Conservation (phyloP, 2,113 vertebrate species). For the Lophius piscatorius region DNA sequence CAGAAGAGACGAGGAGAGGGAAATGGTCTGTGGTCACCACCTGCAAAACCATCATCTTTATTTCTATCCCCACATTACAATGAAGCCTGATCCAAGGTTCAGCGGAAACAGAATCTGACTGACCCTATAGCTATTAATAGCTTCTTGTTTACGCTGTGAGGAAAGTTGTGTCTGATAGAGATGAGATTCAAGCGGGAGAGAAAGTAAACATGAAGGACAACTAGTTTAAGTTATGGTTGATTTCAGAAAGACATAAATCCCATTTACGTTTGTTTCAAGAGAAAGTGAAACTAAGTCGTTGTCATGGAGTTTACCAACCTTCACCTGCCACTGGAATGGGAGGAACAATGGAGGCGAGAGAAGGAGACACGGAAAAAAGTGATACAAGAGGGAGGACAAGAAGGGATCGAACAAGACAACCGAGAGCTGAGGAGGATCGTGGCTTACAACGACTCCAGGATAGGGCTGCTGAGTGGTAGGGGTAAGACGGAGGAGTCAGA, state of each 20-base stretch:
- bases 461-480: constrained; percentile 47
- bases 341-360: constrained; percentile 76
- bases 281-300: background rate
- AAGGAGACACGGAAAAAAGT: constrained; percentile 70
- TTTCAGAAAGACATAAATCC: background rate
- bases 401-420: constrained; percentile 65
- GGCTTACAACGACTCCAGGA: constrained; percentile 73
- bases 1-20: no score
- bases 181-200: background rate
- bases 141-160: constrained; percentile 53
- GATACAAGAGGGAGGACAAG: constrained; percentile 69
- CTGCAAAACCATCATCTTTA: no score
- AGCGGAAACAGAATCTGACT: constrained; percentile 48
- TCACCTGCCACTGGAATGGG: constrained; percentile 72
- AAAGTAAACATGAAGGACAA: background rate
- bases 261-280: background rate
- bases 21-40: no score
- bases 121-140: constrained; percentile 67
- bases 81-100: no score
- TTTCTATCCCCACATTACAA: no score
- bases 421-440: constrained; percentile 68
- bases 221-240: no score
- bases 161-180: constrained; percentile 12
- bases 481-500: constrained; percentile 1
- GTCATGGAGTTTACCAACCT: constrained; percentile 65